Evolutionary conservation across 2,797 vertebrate species (phyloP).

Genomic region (Melanotaenia nigrans): DNA sequence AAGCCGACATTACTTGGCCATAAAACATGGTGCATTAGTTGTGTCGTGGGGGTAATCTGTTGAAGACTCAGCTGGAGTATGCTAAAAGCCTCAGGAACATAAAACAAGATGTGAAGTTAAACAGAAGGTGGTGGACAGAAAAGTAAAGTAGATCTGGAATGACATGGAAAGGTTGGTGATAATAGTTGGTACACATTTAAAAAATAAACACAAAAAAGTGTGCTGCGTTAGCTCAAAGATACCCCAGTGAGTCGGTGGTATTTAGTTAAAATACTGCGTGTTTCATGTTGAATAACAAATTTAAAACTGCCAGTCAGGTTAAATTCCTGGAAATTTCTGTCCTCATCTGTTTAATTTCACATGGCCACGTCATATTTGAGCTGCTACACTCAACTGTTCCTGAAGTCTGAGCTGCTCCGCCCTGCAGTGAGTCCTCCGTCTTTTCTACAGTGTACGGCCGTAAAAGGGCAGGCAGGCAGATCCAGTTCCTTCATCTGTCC

Average conservation of each 20-base stretch:
- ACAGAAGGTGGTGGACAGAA: constrained; percentile 3
- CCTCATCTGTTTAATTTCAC: constrained; percentile 61
- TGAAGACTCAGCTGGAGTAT: constrained; percentile 39
- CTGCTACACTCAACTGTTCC: constrained; percentile 42
- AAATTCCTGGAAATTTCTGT: constrained; percentile 50
- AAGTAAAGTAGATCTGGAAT: not conserved
- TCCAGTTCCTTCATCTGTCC: constrained; percentile 70
- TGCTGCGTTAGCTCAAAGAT: not conserved
- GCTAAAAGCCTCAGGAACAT: constrained; percentile 16
- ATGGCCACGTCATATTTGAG: constrained; percentile 48
- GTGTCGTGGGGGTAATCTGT: constrained; percentile 62
- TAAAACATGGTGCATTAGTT: constrained; percentile 76
- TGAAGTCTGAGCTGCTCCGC: constrained; percentile 53
- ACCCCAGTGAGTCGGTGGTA: constrained; percentile 14
- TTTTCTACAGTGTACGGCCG: constrained; percentile 45
- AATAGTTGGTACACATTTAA: not conserved
- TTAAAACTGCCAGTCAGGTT: constrained; percentile 39
- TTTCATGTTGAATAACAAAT: constrained; percentile 54
- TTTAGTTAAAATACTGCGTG: constrained; percentile 26
- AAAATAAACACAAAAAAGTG: not conserved
- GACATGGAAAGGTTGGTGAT: not conserved
- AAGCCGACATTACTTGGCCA: constrained; percentile 65
- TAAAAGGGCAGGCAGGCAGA: constrained; percentile 62
- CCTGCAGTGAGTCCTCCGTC: constrained; percentile 39
- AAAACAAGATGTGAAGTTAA: constrained; percentile 13